phyloP scores from a whole-genome alignment of 2,113 vertebrate species.

The Perca fluviatilis region DNA sequence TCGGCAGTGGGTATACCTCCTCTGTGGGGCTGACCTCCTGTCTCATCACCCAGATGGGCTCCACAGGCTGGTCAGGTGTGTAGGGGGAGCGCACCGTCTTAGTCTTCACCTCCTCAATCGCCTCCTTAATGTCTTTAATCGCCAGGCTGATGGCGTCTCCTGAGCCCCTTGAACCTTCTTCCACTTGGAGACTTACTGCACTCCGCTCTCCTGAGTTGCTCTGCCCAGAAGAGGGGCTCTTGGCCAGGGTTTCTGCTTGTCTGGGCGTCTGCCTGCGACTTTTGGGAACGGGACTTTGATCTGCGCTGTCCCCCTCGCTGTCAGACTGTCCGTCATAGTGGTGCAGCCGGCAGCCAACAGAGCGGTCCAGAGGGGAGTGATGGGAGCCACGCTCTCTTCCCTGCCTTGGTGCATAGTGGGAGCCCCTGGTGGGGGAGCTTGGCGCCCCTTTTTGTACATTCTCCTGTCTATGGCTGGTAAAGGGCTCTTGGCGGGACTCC shows the following conservation, averaged over 20 bases:
- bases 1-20: conserved; percentile 86
- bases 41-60: conserved; percentile 98
- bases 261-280: conserved; percentile 80
- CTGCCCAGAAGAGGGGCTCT: conserved; percentile 59
- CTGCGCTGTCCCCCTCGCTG: conserved; percentile 89
- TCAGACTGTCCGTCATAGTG: conserved; percentile 95
- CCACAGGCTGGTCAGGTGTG: conserved; percentile 92
- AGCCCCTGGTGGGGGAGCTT: conserved; percentile 37
- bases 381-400: conserved; percentile 30
- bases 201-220: conserved; percentile 34
- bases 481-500: conserved; percentile 49
- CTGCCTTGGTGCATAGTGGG: conserved; percentile 29
- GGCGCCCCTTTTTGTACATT: conserved; percentile 50
- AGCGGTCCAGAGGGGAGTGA: conserved; percentile 60
- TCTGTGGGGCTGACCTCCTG: conserved; percentile 92
- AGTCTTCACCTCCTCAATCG: conserved; percentile 97
- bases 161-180: conserved; percentile 84
- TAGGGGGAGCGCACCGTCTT: conserved; percentile 95
- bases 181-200: conserved; percentile 43
- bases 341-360: conserved; percentile 82
- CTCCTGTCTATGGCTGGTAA: conserved; percentile 56
- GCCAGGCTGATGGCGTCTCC: conserved; percentile 94
- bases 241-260: conserved; percentile 85
- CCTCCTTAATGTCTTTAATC: conserved; percentile 97
- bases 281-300: conserved; percentile 89